Conservation (phyloP, 1,140 invertebrate genomes). For the Drosophila quadrilineata region DNA sequence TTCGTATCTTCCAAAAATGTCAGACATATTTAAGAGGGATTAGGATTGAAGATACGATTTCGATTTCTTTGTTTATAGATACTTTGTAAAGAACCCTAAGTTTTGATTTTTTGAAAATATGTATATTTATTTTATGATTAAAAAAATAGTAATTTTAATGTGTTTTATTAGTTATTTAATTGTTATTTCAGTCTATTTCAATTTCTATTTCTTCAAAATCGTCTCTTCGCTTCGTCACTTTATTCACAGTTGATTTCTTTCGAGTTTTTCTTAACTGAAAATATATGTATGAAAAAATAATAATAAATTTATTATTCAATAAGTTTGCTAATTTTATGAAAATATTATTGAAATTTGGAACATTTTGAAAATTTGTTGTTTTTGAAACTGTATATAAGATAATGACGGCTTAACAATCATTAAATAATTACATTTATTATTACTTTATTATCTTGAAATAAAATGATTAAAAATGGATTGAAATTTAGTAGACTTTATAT, state of each 20-base stretch:
- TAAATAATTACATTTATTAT: too few relatives aligned
- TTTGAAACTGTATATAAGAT: too few relatives aligned
- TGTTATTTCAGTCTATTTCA: conserved; percentile 7
- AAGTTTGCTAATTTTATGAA: background rate
- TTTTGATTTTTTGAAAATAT: background rate
- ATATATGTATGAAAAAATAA: too few relatives aligned
- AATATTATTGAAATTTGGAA: background rate
- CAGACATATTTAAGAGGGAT: background rate
- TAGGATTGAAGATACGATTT: background rate
- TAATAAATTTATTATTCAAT: background rate
- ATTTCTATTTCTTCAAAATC: background rate
- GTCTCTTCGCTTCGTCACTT: conserved; percentile 21
- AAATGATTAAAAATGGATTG: too few relatives aligned
- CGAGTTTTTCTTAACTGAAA: background rate
- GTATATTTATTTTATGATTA: too few relatives aligned
- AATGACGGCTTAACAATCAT: too few relatives aligned
- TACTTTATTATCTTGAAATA: too few relatives aligned
- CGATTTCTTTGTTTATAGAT: background rate
- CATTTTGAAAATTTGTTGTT: background rate
- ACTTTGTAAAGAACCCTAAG: background rate
- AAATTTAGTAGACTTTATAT: too few relatives aligned
- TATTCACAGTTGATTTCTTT: background rate
- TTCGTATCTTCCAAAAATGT: background rate
- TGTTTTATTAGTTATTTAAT: background rate
- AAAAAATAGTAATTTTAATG: background rate